Conservation (phyloP, 1,140 invertebrate genomes). For the Elymnias hypermnestra region DNA sequence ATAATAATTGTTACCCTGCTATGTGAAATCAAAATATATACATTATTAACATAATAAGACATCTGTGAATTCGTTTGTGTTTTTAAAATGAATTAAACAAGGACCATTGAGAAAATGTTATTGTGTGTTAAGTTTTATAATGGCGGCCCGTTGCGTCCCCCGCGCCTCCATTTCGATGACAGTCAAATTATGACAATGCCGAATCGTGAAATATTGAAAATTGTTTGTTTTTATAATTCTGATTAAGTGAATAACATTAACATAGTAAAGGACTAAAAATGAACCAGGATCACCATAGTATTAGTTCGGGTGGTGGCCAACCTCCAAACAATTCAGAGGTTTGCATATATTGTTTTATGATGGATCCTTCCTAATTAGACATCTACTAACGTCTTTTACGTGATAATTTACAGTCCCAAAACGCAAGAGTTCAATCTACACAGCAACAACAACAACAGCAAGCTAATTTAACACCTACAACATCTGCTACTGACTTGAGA, state of each 20-base stretch:
- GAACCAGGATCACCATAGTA: constrained; percentile 76
- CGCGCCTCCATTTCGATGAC: constrained; percentile 77
- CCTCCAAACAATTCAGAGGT: constrained; percentile 75
- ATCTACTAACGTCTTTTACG: constrained; percentile 23
- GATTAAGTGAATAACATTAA: constrained; percentile 11
- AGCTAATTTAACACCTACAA: constrained; percentile 62
- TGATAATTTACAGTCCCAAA: constrained; percentile 51
- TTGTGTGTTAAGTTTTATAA: constrained; percentile 77
- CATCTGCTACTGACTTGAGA: constrained; percentile 76
- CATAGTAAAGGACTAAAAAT: constrained; percentile 54
- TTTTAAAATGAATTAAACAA: constrained; percentile 12
- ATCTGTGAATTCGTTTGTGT: constrained; percentile 5
- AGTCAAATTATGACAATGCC: constrained; percentile 77
- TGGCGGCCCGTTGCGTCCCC: constrained; percentile 81
- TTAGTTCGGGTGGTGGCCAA: constrained; percentile 74
- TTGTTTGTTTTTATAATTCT: constrained; percentile 56
- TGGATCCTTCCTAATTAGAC: constrained; percentile 25
- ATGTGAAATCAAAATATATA: constrained; percentile 9
- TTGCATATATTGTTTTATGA: constrained; percentile 45
- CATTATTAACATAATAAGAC: constrained; percentile 5
- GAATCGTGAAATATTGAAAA: constrained; percentile 66
- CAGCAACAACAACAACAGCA: constrained; percentile 51
- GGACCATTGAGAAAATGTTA: constrained; percentile 58
- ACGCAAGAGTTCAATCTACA: constrained; percentile 47
- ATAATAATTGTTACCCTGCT: constrained; percentile 2